A percentile compares a stretch with the other conserved stretches of the same genome.
Evolutionary conservation across 2,888 invertebrate species (phyloP).

Genomic region (Uropetala carovei): DNA sequence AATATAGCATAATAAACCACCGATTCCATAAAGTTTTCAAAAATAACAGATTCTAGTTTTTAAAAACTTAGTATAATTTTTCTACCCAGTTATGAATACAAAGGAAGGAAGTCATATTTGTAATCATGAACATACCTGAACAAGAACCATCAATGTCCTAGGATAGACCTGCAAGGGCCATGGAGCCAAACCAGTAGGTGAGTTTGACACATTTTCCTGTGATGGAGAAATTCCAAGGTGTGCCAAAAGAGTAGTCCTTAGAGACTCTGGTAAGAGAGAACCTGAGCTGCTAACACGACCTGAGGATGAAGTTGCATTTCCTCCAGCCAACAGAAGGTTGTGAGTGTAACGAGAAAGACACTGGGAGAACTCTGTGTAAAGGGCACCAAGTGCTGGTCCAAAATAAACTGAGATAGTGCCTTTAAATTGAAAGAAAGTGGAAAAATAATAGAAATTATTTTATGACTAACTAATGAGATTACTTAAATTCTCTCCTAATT

Average conservation of each 20-base stretch:
- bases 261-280: constrained; percentile 80
- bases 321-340: constrained; percentile 79
- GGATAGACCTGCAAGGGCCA: constrained; percentile 89
- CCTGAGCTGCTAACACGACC: constrained; percentile 76
- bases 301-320: constrained; percentile 5
- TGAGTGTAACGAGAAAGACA: constrained; percentile 88
- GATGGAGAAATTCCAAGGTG: constrained; percentile 86
- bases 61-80: neutral
- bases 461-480: constrained; percentile 14
- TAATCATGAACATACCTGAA: constrained; percentile 79
- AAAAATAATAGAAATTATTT: constrained; percentile 24
- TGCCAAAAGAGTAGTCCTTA: constrained; percentile 84
- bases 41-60: no score
- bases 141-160: constrained; percentile 88
- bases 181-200: constrained; percentile 71
- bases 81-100: neutral
- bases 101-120: neutral
- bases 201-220: constrained; percentile 26
- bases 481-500: constrained; percentile 39
- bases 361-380: constrained; percentile 86
- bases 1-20: constrained; percentile 1
- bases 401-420: constrained; percentile 87
- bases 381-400: constrained; percentile 82
- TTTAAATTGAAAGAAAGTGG: constrained; percentile 70
- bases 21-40: no score